phyloP scores from a whole-genome alignment of 2,888 invertebrate genomes.

The Noctua janthina region DNA sequence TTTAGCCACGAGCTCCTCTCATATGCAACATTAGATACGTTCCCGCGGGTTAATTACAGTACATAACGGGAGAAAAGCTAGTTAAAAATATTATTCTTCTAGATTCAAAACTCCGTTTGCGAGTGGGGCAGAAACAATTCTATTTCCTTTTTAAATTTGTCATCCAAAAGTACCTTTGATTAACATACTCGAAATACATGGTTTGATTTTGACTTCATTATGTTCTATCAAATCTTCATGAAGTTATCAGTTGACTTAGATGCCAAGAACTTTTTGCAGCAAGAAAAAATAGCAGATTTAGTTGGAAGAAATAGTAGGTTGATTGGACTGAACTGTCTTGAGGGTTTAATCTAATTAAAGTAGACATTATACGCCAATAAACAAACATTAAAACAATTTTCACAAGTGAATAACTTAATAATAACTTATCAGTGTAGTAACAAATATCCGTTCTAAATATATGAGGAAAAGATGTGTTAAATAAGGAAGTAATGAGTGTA shows the following conservation, averaged over 20 bases:
- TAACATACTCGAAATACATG: background rate
- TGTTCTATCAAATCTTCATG: background rate
- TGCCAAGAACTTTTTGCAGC: background rate
- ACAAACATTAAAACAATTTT: background rate
- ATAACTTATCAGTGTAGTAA: background rate
- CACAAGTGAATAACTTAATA: background rate
- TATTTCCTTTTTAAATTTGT: background rate
- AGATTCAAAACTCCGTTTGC: background rate
- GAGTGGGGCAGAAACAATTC: too few relatives aligned
- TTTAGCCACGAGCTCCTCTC: too few relatives aligned
- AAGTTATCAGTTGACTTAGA: background rate
- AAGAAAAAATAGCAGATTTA: background rate
- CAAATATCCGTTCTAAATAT: background rate
- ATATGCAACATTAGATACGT: too few relatives aligned
- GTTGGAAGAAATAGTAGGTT: background rate
- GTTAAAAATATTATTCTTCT: background rate
- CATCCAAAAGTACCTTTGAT: background rate
- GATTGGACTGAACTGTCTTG: background rate
- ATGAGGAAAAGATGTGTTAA: background rate
- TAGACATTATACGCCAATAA: background rate
- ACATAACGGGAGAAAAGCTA: too few relatives aligned
- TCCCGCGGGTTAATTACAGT: too few relatives aligned
- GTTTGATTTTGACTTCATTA: background rate
- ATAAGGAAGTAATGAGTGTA: slow-evolving; percentile 20
- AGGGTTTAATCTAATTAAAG: background rate